A percentile compares a stretch with the other conserved stretches of the same genome.
Evolutionary conservation across 2,888 invertebrate species (phyloP).

Genomic region (Ecliptopera silaceata): DNA sequence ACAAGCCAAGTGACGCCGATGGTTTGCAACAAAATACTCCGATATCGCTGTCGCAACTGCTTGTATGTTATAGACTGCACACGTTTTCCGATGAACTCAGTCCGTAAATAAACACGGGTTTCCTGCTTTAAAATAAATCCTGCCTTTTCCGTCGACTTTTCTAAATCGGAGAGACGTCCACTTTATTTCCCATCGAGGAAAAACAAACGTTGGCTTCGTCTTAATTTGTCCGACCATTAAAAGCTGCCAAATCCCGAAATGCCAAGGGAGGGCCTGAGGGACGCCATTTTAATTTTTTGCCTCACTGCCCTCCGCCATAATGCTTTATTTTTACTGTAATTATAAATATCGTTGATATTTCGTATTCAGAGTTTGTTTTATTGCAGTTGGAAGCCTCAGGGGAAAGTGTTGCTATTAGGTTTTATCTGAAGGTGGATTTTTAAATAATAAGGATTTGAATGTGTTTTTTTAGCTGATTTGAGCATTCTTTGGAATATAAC

Average conservation of each 20-base stretch:
- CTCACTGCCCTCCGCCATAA: constrained; percentile 54
- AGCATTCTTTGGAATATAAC: too few species aligned
- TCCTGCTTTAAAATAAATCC: too few species aligned
- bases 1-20: too few species aligned
- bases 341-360: constrained; percentile 56
- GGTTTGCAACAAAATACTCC: too few species aligned
- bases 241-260: constrained; percentile 26
- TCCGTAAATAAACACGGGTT: too few species aligned
- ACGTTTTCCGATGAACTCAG: too few species aligned
- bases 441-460: too few species aligned
- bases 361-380: constrained; percentile 26
- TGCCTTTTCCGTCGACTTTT: neutral
- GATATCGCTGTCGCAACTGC: too few species aligned
- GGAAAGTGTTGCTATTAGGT: constrained; percentile 1
- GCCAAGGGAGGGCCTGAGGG: constrained; percentile 32
- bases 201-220: constrained; percentile 26
- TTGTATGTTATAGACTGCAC: too few species aligned
- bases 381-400: constrained; percentile 1
- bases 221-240: constrained; percentile 32
- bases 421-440: too few species aligned
- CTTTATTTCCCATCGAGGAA: constrained; percentile 21
- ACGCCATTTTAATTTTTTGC: constrained; percentile 75
- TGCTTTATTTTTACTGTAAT: constrained; percentile 69
- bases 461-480: too few species aligned
- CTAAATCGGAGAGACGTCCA: neutral